Evolutionary conservation across 2,113 vertebrate genomes (phyloP).

Genomic region (Heloderma charlesbogerti): DNA sequence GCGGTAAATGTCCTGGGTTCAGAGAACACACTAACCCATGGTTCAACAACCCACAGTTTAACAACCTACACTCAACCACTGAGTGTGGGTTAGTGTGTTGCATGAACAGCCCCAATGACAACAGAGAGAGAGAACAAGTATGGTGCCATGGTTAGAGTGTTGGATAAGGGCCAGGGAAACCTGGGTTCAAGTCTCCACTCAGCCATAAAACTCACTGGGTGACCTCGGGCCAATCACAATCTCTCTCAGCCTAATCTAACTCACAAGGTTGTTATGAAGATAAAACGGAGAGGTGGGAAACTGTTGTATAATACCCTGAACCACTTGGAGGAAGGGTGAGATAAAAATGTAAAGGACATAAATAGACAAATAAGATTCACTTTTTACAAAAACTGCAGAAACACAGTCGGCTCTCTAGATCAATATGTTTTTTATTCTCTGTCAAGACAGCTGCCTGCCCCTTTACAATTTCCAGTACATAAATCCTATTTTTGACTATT

Average conservation of each 20-base stretch:
- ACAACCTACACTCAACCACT: too few species aligned
- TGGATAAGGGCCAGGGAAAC: neutral
- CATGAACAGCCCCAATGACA: too few species aligned
- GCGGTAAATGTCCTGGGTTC: too few species aligned
- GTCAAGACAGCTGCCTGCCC: neutral
- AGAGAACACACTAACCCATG: too few species aligned
- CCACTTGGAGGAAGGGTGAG: neutral
- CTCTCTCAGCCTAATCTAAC: neutral
- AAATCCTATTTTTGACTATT: constrained; percentile 28
- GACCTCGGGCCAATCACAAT: neutral
- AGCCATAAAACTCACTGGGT: neutral
- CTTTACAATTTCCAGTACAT: constrained; percentile 33
- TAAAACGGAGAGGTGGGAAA: neutral
- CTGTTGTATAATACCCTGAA: neutral
- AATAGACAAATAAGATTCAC: neutral
- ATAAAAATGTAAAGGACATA: neutral
- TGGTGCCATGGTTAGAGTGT: neutral
- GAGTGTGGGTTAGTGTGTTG: too few species aligned
- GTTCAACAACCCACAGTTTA: too few species aligned
- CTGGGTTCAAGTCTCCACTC: neutral
- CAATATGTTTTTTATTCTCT: neutral
- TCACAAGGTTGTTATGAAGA: neutral
- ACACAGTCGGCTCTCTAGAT: neutral
- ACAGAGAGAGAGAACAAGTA: neutral
- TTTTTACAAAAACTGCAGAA: neutral